A percentile compares a stretch with the other conserved stretches of the same genome.
phyloP scores from a whole-genome alignment of 1,140 invertebrate genomes.

The Hylaeus volcanicus region DNA sequence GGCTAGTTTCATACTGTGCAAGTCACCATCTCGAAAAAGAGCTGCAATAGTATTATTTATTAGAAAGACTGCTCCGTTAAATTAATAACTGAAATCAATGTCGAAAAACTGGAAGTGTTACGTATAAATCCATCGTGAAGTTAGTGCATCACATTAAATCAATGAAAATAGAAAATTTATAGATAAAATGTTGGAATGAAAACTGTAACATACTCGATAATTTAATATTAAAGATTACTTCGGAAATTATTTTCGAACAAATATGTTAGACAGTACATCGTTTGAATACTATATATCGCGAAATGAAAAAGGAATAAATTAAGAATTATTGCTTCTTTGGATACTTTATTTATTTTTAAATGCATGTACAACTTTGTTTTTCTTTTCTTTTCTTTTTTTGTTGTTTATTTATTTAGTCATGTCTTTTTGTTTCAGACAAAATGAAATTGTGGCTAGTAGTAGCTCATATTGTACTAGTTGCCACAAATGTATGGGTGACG shows the following conservation, averaged over 20 bases:
- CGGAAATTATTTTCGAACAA: background rate
- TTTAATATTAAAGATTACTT: background rate
- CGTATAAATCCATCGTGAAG: constrained; percentile 24
- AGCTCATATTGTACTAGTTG: constrained; percentile 79
- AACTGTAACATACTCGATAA: background rate
- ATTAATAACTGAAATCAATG: constrained; percentile 51
- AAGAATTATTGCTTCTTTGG: no score
- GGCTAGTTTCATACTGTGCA: constrained; percentile 51
- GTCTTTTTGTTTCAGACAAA: constrained; percentile 65
- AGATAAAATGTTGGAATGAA: background rate
- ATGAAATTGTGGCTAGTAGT: constrained; percentile 80
- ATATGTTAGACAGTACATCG: background rate
- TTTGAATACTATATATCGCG: background rate
- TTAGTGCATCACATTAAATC: constrained; percentile 3
- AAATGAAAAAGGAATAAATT: background rate
- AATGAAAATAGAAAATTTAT: background rate
- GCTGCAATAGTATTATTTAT: constrained; percentile 19
- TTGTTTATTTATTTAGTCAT: background rate
- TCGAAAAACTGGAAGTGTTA: constrained; percentile 11
- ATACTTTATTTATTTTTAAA: background rate
- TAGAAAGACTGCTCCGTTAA: constrained; percentile 12
- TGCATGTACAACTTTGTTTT: background rate
- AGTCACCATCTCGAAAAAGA: constrained; percentile 48
- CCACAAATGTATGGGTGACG: constrained; percentile 80
- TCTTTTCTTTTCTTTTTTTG: background rate